A percentile compares a stretch with the other conserved stretches of the same genome.
Conservation (phyloP, 2,797 vertebrate species). For the Falco novaeseelandiae region DNA sequence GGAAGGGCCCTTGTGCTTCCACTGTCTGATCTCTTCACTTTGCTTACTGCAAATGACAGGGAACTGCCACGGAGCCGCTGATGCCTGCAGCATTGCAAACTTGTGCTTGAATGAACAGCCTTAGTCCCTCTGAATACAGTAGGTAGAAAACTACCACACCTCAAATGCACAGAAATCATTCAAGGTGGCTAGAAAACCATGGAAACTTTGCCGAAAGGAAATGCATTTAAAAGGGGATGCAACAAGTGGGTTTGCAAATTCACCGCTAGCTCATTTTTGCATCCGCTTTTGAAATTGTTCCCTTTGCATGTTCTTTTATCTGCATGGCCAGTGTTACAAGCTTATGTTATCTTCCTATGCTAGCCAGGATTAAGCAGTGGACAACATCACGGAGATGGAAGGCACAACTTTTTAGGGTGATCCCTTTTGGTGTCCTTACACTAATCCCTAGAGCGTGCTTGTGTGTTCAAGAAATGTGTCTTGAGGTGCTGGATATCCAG, state of each 20-base stretch:
- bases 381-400: not conserved
- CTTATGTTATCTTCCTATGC: not conserved
- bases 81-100: not conserved
- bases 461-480: not conserved
- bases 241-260: not conserved
- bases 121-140: not conserved
- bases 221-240: not conserved
- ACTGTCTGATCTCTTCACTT: not conserved
- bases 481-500: not conserved
- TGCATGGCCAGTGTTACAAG: fast-evolving
- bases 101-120: not conserved
- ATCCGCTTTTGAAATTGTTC: not conserved
- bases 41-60: not conserved
- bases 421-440: not conserved
- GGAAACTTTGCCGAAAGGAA: not conserved
- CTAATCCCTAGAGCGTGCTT: not conserved
- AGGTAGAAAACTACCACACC: not conserved
- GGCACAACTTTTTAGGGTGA: not conserved
- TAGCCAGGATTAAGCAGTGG: not conserved
- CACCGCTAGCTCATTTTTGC: not conserved
- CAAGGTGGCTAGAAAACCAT: not conserved
- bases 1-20: not conserved
- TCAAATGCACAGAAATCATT: not conserved
- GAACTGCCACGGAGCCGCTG: not conserved
- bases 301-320: not conserved